These are phyloP conservation scores for Sisyra nigra DNA, from an alignment of 2,888 invertebrate genomes.

Conservation along the genomic window DNA sequence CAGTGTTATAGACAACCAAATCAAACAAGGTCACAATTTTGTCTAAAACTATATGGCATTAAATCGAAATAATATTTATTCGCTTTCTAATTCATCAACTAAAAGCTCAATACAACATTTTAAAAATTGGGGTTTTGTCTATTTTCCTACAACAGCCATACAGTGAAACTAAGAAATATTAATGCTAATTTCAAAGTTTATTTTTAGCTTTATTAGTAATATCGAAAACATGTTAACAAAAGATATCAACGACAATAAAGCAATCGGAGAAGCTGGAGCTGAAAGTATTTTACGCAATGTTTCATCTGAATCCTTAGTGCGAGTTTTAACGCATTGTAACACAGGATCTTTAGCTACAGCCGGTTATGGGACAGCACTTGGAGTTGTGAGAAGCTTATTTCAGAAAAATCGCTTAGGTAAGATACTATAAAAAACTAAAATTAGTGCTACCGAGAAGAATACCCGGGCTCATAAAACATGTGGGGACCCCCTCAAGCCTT, in stretches of 20 bases:
- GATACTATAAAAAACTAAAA: too few relatives aligned
- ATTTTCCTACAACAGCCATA: neutral
- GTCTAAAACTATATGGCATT: too few relatives aligned
- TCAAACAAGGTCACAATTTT: too few relatives aligned
- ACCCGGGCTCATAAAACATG: too few relatives aligned
- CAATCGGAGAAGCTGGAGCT: constrained; percentile 74
- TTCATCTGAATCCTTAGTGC: constrained; percentile 42
- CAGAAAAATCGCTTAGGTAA: constrained; percentile 53
- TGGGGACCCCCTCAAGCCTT: too few relatives aligned
- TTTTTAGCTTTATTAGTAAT: constrained; percentile 51
- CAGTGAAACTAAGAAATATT: neutral
- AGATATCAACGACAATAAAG: constrained; percentile 76
- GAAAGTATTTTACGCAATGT: constrained; percentile 49
- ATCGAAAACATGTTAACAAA: constrained; percentile 72
- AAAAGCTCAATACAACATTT: neutral
- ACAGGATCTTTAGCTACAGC: constrained; percentile 96
- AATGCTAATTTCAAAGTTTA: constrained; percentile 9
- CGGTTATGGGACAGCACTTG: constrained; percentile 94
- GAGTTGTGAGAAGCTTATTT: constrained; percentile 77
- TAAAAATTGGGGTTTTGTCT: constrained; percentile 1
- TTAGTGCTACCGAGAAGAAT: too few relatives aligned
- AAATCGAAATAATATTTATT: too few relatives aligned
- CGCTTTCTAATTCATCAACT: too few relatives aligned
- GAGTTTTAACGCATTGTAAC: constrained; percentile 92
- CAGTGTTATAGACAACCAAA: too few relatives aligned